Conservation (phyloP, 2,113 vertebrate species). For the Illadopsis cleaveri region DNA sequence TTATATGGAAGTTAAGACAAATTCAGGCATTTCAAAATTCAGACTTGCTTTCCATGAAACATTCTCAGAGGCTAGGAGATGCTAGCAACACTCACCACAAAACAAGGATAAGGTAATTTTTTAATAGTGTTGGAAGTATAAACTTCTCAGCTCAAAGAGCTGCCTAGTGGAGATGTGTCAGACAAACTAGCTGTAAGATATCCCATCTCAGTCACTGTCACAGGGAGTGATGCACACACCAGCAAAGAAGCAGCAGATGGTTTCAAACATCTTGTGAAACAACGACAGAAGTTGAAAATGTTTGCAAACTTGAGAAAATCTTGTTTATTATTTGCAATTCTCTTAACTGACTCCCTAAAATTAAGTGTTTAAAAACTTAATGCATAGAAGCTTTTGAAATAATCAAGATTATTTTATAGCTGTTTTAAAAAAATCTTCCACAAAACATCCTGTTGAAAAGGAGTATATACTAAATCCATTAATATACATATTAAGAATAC, state of each 20-base stretch:
- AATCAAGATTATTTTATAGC: neutral
- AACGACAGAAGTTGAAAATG: neutral
- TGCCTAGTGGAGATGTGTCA: neutral
- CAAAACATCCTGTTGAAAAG: neutral
- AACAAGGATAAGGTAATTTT: neutral
- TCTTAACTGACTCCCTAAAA: neutral
- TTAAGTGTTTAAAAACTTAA: neutral
- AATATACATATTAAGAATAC: neutral
- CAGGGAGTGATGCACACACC: neutral
- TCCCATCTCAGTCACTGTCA: neutral
- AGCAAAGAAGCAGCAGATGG: neutral
- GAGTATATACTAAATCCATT: neutral
- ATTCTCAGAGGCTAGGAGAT: neutral
- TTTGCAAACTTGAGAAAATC: neutral
- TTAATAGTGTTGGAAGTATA: neutral
- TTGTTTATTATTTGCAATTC: neutral
- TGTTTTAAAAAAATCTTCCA: neutral
- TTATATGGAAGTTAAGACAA: neutral
- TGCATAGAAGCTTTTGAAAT: neutral
- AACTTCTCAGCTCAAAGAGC: neutral
- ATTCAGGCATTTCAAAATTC: neutral
- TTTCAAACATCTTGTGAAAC: neutral
- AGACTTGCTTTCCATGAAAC: neutral
- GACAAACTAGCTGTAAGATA: neutral
- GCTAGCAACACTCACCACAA: neutral